phyloP scores from a whole-genome alignment of 2,113 vertebrate genomes.

The Sprattus sprattus region DNA sequence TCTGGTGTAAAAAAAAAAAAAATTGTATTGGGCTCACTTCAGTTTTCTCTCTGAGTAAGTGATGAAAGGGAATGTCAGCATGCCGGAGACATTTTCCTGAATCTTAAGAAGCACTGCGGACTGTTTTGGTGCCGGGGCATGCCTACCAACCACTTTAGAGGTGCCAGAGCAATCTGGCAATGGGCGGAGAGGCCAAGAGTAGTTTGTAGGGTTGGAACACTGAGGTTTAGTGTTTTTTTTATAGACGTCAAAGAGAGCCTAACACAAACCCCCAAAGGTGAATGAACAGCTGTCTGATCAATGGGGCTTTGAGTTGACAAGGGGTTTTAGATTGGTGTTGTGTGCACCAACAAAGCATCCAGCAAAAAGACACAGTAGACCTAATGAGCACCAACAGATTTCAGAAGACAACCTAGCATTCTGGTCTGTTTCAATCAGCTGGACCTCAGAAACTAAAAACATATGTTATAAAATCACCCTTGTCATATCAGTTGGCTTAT shows the following conservation, averaged over 20 bases:
- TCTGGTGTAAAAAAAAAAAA: background rate
- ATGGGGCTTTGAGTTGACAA: slow-evolving; percentile 23
- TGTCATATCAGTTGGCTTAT: too few relatives aligned
- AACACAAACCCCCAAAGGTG: slow-evolving; percentile 23
- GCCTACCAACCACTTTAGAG: slow-evolving; percentile 6
- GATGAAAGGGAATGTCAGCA: slow-evolving; percentile 18
- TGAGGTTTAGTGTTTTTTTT: slow-evolving; percentile 15
- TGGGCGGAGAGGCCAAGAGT: background rate
- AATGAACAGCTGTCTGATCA: slow-evolving; percentile 27
- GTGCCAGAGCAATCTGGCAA: background rate
- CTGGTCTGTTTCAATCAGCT: background rate
- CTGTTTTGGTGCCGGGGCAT: background rate
- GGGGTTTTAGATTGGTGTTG: background rate
- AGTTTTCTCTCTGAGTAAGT: slow-evolving; percentile 12
- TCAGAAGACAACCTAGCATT: background rate
- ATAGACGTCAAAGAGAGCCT: slow-evolving; percentile 29
- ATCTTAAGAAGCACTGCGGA: background rate
- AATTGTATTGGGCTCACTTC: background rate
- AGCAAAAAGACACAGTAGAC: background rate
- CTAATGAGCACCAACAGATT: background rate
- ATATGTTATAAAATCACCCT: too few relatives aligned
- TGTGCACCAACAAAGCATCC: background rate
- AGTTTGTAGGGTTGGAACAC: slow-evolving; percentile 13
- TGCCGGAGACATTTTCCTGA: slow-evolving; percentile 10
- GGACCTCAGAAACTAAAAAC: too few relatives aligned